phyloP scores from a whole-genome alignment of 2,888 invertebrate genomes.

The Limnephilus rhombicus region DNA sequence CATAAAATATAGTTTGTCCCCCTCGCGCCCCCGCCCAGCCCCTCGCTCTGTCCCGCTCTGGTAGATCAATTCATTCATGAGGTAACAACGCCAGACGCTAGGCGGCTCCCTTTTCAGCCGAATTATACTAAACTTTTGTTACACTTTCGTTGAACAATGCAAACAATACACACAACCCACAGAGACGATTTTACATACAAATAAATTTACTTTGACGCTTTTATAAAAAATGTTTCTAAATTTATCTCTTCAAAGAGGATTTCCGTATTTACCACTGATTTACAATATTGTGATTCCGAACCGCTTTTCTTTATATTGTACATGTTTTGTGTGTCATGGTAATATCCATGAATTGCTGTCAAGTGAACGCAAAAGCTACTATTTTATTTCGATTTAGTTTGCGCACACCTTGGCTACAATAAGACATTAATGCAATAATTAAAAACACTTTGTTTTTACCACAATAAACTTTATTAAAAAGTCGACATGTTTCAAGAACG shows the following conservation, averaged over 20 bases:
- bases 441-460: too few relatives aligned
- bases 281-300: too few relatives aligned
- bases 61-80: conserved; percentile 43
- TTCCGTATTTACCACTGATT: too few relatives aligned
- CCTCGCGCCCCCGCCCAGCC: neutral
- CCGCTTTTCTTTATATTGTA: neutral
- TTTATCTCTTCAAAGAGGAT: too few relatives aligned
- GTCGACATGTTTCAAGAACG: too few relatives aligned
- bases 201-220: too few relatives aligned
- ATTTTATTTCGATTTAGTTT: neutral
- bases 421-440: too few relatives aligned
- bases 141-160: neutral
- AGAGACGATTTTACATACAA: too few relatives aligned
- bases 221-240: neutral
- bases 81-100: neutral
- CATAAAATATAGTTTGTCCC: conserved; percentile 7
- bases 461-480: too few relatives aligned
- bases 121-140: conserved; percentile 1
- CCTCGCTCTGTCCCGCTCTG: conserved; percentile 11
- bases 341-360: neutral
- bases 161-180: neutral
- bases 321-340: neutral
- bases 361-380: neutral
- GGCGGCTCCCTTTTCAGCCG: neutral
- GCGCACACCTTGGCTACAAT: neutral